These are phyloP conservation scores for Acleris sparsana DNA, from an alignment of 2,888 invertebrate species.

Conservation along the genomic window DNA sequence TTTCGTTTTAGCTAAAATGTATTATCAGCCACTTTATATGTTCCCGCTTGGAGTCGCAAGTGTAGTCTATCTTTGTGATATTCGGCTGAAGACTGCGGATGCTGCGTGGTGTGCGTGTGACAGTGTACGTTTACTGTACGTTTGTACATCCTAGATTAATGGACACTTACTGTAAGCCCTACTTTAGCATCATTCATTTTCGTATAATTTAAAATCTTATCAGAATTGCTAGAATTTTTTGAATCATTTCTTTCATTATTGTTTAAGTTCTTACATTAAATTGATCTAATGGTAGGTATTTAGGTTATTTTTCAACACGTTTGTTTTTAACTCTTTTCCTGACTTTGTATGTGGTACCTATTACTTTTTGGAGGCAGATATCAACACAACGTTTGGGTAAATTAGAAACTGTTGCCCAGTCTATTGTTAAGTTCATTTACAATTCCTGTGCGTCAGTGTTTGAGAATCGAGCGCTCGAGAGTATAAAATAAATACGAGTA, in stretches of 20 bases:
- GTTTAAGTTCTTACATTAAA: slow-evolving; percentile 27
- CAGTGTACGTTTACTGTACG: slow-evolving; percentile 62
- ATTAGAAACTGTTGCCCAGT: no score
- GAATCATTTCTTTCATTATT: slow-evolving; percentile 22
- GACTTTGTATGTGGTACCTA: not conserved
- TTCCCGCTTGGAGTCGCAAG: slow-evolving; percentile 41
- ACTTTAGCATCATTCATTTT: slow-evolving; percentile 39
- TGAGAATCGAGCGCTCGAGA: no score
- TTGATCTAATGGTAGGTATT: slow-evolving; percentile 5
- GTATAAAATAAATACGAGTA: no score
- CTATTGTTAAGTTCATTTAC: no score
- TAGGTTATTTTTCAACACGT: slow-evolving; percentile 1
- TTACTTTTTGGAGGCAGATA: no score
- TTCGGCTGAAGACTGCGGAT: slow-evolving; percentile 76
- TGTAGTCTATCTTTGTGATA: slow-evolving; percentile 74
- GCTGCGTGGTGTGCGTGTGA: slow-evolving; percentile 75
- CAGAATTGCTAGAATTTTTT: slow-evolving; percentile 29
- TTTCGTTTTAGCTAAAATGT: not conserved
- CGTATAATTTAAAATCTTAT: slow-evolving; percentile 31
- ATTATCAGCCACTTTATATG: not conserved
- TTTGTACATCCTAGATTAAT: slow-evolving; percentile 63
- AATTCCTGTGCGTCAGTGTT: no score
- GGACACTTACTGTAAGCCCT: slow-evolving; percentile 45
- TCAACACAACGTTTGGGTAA: no score
- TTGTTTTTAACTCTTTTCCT: not conserved